Conservation (phyloP, 1,140 invertebrate species). For the Drosophila teissieri region DNA sequence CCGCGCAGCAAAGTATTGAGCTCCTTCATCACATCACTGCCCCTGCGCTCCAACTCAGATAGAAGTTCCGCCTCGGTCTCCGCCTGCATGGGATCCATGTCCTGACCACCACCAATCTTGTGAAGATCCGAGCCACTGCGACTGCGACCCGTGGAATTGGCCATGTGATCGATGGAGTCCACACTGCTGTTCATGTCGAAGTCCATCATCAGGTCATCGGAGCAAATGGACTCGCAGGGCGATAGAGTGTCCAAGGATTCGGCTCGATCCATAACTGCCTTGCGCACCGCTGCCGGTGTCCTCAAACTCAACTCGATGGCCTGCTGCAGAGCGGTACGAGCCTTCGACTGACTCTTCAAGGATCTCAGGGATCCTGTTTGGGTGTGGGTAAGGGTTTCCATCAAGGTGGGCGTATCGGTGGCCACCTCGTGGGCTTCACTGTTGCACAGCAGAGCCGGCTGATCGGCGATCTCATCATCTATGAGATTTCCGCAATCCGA, state of each 20-base stretch:
- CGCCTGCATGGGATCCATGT: conserved; percentile 51
- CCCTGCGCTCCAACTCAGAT: conserved; percentile 85
- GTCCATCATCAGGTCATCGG: conserved; percentile 93
- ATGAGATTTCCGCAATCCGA: conserved; percentile 90
- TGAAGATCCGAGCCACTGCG: conserved; percentile 85
- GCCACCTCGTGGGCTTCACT: conserved; percentile 68
- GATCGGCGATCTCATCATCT: conserved; percentile 96
- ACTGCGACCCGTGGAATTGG: conserved; percentile 56
- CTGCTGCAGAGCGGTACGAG: conserved; percentile 72
- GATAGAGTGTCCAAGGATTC: conserved; percentile 91
- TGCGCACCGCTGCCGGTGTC: conserved; percentile 70
- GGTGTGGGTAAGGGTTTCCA: conserved; percentile 68
- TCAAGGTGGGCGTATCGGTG: conserved; percentile 77
- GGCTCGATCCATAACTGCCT: conserved; percentile 85
- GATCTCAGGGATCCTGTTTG: conserved; percentile 74
- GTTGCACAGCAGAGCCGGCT: conserved; percentile 92
- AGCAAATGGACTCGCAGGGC: conserved; percentile 91
- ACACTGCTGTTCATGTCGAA: conserved; percentile 91
- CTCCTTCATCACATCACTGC: conserved; percentile 86
- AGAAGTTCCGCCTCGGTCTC: conserved; percentile 85
- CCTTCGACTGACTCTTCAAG: conserved; percentile 75
- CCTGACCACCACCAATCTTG: conserved; percentile 84
- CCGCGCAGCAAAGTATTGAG: conserved; percentile 79
- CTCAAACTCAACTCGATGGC: conserved; percentile 84
- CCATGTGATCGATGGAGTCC: conserved; percentile 87